phyloP scores from a whole-genome alignment of 1,140 invertebrate genomes.

The Nasonia longicornis region DNA sequence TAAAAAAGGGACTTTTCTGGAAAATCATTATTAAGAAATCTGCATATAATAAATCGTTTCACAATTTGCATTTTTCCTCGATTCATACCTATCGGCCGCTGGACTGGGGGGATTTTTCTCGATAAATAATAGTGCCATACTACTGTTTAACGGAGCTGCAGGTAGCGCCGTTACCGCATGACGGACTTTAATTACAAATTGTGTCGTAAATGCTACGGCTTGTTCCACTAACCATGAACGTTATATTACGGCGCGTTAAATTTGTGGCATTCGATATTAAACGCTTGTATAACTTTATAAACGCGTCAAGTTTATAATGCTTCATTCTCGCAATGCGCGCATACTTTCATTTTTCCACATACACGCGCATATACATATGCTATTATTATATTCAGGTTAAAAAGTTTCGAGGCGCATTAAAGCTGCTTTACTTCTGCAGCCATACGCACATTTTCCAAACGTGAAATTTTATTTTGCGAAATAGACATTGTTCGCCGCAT shows the following conservation, averaged over 20 bases:
- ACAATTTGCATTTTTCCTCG: background rate
- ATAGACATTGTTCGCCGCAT: no score
- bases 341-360: background rate
- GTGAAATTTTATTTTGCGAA: no score
- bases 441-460: no score
- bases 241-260: background rate
- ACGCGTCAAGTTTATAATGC: background rate
- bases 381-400: no score
- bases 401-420: no score
- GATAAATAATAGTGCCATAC: background rate
- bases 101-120: background rate
- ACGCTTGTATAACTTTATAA: constrained; percentile 4
- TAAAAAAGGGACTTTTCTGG: background rate
- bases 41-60: background rate
- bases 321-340: background rate
- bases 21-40: background rate
- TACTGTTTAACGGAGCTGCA: background rate
- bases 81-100: background rate
- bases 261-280: background rate
- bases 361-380: no score
- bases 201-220: constrained; percentile 8
- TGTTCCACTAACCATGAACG: constrained; percentile 20
- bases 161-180: background rate
- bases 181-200: constrained; percentile 3
- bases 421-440: no score